A percentile compares a stretch with the other conserved stretches of the same genome.
Conservation (phyloP, 2,113 vertebrate genomes). For the Zosterops borbonicus region DNA sequence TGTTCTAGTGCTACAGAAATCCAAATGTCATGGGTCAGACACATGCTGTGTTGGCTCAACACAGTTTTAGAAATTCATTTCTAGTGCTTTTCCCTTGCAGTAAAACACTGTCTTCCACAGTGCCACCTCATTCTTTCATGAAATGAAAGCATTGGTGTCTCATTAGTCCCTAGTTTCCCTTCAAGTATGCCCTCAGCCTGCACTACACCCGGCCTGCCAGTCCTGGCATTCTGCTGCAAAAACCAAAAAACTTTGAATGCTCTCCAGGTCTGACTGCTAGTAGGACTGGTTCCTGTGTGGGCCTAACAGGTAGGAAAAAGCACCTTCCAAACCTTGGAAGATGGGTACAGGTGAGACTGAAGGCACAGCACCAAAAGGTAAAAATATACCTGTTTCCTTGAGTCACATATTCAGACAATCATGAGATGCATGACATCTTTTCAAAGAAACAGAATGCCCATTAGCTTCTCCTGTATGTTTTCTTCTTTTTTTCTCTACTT, state of each 20-base stretch:
- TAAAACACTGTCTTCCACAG: neutral
- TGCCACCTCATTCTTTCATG: neutral
- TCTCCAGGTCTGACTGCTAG: neutral
- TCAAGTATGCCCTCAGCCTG: neutral
- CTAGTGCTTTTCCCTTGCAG: neutral
- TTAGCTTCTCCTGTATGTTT: neutral
- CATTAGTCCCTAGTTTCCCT: neutral
- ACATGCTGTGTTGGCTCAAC: neutral
- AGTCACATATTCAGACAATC: neutral
- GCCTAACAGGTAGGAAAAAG: neutral
- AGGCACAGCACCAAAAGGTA: neutral
- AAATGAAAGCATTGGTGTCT: neutral
- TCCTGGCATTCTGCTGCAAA: neutral
- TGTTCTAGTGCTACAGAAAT: neutral
- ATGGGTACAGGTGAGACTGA: neutral
- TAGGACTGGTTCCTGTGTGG: neutral
- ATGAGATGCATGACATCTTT: neutral
- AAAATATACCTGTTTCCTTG: neutral
- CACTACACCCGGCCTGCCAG: fast-evolving
- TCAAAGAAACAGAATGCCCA: neutral
- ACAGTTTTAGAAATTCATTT: neutral
- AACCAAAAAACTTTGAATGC: fast-evolving
- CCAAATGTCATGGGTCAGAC: neutral
- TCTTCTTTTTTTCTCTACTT: neutral
- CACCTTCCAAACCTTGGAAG: neutral